Percentiles rank a stretch among this genome's conserved stretches.
These are phyloP conservation scores for Synanceia verrucosa DNA, from an alignment of 2,797 vertebrate species.

Conservation along the genomic window DNA sequence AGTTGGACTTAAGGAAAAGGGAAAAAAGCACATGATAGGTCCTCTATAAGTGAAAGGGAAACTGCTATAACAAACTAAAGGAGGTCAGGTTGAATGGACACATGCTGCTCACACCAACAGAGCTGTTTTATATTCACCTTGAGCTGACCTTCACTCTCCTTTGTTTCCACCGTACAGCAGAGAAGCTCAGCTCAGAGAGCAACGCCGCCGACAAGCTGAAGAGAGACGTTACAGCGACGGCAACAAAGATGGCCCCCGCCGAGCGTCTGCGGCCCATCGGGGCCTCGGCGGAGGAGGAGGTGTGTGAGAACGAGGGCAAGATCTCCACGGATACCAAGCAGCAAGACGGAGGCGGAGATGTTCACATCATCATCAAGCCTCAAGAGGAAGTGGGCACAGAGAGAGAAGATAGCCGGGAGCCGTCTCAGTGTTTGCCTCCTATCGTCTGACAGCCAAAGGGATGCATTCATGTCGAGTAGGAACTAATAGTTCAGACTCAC, in stretches of 20 bases:
- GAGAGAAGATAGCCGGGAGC: constrained; percentile 62
- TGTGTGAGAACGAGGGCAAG: constrained; percentile 56
- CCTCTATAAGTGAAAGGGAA: too few relatives aligned
- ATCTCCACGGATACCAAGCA: constrained; percentile 45
- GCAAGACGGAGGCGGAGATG: constrained; percentile 58
- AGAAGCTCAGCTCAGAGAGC: constrained; percentile 67
- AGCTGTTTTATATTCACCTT: not conserved
- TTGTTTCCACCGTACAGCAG: constrained; percentile 54
- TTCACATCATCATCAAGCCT: constrained; percentile 82
- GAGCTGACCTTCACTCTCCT: constrained; percentile 6
- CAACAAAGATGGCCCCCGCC: constrained; percentile 53
- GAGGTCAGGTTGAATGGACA: not conserved
- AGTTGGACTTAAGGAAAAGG: too few relatives aligned
- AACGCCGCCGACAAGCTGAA: constrained; percentile 68
- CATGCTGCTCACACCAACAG: not conserved
- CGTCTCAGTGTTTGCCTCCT: constrained; percentile 65
- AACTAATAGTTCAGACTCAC: constrained; percentile 12
- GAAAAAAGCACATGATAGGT: too few relatives aligned
- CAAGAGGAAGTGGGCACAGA: constrained; percentile 65
- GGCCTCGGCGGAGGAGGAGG: constrained; percentile 78
- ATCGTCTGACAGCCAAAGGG: constrained; percentile 59
- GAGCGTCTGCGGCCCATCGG: constrained; percentile 81
- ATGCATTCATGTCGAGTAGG: constrained; percentile 20
- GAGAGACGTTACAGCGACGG: constrained; percentile 64
- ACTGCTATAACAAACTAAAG: too few relatives aligned